A percentile compares a stretch with the other conserved stretches of the same genome.
Conservation (phyloP, 2,113 vertebrate species). For the Ageneiosus marmoratus region DNA sequence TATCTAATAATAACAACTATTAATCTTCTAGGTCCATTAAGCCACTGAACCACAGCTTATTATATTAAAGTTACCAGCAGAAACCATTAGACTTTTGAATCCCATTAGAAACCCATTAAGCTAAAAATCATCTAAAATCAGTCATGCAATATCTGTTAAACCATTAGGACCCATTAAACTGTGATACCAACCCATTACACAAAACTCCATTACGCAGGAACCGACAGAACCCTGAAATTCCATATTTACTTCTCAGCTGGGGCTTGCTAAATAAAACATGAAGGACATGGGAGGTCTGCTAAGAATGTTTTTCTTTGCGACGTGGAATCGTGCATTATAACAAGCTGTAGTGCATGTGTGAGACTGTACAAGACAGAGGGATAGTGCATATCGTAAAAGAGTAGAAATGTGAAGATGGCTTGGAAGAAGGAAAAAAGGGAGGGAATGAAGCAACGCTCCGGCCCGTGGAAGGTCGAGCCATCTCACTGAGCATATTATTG, state of each 20-base stretch:
- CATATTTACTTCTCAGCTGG: neutral
- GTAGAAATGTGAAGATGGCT: slow-evolving; percentile 26
- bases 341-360: slow-evolving; percentile 46
- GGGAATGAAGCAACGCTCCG: slow-evolving; percentile 43
- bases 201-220: neutral
- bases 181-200: neutral
- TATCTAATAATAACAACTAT: no score
- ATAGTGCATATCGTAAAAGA: slow-evolving; percentile 38
- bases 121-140: neutral
- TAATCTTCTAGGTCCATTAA: neutral
- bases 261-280: slow-evolving; percentile 10
- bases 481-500: slow-evolving; percentile 80
- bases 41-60: neutral
- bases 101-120: neutral
- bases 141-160: neutral
- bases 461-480: slow-evolving; percentile 48
- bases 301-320: slow-evolving; percentile 62
- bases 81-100: neutral
- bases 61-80: neutral
- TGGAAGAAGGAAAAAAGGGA: slow-evolving; percentile 32
- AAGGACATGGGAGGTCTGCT: slow-evolving; percentile 31
- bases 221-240: slow-evolving; percentile 7
- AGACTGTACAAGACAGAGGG: slow-evolving; percentile 34
- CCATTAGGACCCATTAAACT: neutral
- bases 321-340: slow-evolving; percentile 65